Percentiles rank a stretch among this genome's conserved stretches.
phyloP scores from a whole-genome alignment of 2,888 invertebrate genomes.

The Phytoseiulus persimilis region DNA sequence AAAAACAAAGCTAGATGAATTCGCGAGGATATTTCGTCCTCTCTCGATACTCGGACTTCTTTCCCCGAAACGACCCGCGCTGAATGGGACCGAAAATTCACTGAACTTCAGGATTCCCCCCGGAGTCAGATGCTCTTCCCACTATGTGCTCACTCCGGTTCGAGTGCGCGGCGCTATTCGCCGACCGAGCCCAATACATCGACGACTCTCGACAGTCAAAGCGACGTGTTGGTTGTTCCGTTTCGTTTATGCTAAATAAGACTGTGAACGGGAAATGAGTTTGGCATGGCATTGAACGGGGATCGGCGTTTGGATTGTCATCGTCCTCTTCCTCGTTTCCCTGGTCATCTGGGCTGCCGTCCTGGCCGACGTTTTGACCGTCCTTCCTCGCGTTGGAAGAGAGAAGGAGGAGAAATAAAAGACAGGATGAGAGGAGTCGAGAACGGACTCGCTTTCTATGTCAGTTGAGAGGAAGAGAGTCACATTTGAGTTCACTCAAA shows the following conservation, averaged over 20 bases:
- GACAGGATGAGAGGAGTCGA: neutral
- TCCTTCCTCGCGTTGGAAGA: neutral
- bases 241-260: neutral
- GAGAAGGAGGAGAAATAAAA: neutral
- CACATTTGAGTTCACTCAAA: neutral
- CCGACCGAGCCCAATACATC: neutral
- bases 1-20: no score
- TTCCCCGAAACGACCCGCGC: no score
- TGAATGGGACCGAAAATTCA: no score
- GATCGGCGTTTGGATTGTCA: neutral
- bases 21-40: no score
- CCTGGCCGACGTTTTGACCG: neutral
- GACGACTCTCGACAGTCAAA: neutral
- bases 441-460: neutral
- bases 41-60: no score
- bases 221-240: neutral
- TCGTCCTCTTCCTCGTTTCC: neutral
- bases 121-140: no score
- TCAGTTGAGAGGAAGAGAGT: neutral
- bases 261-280: neutral
- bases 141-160: neutral
- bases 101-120: no score
- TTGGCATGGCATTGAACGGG: neutral
- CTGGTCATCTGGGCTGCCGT: neutral
- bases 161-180: neutral